Evolutionary conservation across 2,797 vertebrate genomes (phyloP).

Genomic region (Anolis apletophallus): DNA sequence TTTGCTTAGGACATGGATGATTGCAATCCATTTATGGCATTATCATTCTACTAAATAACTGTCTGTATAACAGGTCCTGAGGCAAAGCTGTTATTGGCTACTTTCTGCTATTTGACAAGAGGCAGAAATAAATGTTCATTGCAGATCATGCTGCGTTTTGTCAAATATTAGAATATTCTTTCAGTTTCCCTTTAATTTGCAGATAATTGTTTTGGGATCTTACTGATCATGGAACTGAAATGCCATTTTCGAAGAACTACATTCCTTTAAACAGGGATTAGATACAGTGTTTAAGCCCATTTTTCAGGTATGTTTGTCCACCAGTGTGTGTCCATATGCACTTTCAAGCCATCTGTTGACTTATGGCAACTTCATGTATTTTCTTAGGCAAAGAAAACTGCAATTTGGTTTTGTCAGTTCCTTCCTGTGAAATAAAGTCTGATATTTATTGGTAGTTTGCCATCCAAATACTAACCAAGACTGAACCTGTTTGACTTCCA

Average conservation of each 20-base stretch:
- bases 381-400: too few species aligned
- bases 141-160: slow-evolving; percentile 54
- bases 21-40: neutral
- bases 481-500: too few species aligned
- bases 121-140: slow-evolving; percentile 48
- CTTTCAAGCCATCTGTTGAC: too few species aligned
- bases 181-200: neutral
- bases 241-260: neutral
- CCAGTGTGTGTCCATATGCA: too few species aligned
- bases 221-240: neutral
- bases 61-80: slow-evolving; percentile 4
- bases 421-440: too few species aligned
- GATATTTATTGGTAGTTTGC: too few species aligned
- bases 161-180: slow-evolving; percentile 18
- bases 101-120: slow-evolving; percentile 57
- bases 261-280: neutral
- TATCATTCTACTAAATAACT: neutral
- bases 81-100: slow-evolving; percentile 52
- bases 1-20: slow-evolving; percentile 32
- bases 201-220: neutral
- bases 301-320: neutral
- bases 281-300: neutral
- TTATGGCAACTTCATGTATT: too few species aligned
- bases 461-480: too few species aligned
- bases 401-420: too few species aligned